Evolutionary conservation across 2,888 invertebrate genomes (phyloP).

Genomic region (Fragum whitleyi): DNA sequence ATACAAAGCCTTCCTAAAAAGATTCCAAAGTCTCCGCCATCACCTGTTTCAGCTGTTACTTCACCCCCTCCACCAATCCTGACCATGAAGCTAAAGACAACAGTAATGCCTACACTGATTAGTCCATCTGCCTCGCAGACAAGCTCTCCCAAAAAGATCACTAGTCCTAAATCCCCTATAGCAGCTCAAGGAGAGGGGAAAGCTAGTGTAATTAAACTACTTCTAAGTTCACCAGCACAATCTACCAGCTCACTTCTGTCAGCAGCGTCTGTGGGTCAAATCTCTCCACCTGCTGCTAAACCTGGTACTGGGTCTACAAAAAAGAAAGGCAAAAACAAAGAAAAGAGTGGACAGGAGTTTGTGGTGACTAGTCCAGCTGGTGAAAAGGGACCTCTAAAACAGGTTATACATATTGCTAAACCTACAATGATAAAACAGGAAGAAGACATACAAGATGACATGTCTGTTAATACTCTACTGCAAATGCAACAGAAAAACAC

Average conservation of each 20-base stretch:
- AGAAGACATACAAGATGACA: neutral
- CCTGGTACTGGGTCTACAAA: slow-evolving; percentile 39
- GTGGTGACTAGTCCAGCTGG: neutral
- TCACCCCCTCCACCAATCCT: slow-evolving; percentile 28
- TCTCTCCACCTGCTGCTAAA: slow-evolving; percentile 35
- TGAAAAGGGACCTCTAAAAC: slow-evolving; percentile 37
- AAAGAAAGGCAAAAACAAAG: slow-evolving; percentile 54
- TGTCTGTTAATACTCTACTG: neutral
- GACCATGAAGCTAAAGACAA: slow-evolving; percentile 50
- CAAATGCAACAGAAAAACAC: neutral
- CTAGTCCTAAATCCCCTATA: slow-evolving; percentile 35
- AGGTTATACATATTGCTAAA: slow-evolving; percentile 36
- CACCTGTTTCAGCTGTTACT: slow-evolving; percentile 22
- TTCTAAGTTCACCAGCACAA: slow-evolving; percentile 77
- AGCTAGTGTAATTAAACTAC: slow-evolving; percentile 79
- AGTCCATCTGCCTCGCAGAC: slow-evolving; percentile 8
- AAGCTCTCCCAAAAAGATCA: slow-evolving; percentile 34
- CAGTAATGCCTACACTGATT: slow-evolving; percentile 43
- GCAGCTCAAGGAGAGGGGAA: slow-evolving; percentile 38
- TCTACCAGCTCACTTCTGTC: slow-evolving; percentile 69
- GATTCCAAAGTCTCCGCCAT: slow-evolving; percentile 30
- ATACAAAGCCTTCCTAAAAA: slow-evolving; percentile 29
- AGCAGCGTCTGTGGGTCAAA: slow-evolving; percentile 65
- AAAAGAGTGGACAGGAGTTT: slow-evolving; percentile 3
- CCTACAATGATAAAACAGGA: slow-evolving; percentile 39